Conservation (phyloP, 2,888 invertebrate species). For the Drosophila picticornis region DNA sequence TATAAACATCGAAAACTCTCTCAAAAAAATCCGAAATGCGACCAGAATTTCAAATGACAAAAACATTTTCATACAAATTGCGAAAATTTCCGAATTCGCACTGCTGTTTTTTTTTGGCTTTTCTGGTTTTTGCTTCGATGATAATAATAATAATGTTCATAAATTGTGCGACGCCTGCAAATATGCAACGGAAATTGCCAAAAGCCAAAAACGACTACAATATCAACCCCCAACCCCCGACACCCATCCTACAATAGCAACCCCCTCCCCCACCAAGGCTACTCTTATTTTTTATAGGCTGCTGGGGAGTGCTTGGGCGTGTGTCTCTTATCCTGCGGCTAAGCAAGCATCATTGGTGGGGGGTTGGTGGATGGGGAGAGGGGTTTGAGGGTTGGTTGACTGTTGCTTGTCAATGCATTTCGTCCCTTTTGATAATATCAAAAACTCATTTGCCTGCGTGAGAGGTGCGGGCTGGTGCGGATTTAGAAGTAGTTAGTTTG, state of each 20-base stretch:
- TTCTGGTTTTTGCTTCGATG: constrained; percentile 26
- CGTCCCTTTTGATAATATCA: constrained; percentile 69
- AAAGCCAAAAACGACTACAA: constrained; percentile 69
- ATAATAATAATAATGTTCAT: constrained; percentile 62
- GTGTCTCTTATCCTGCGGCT: constrained; percentile 48
- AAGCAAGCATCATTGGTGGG: background rate
- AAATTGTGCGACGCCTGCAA: constrained; percentile 71
- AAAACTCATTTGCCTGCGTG: constrained; percentile 72
- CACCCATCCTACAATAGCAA: constrained; percentile 13
- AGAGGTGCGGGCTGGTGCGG: constrained; percentile 13
- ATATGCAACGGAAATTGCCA: constrained; percentile 76
- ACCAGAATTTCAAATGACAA: constrained; percentile 74
- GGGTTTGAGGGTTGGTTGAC: background rate
- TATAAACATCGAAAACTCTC: constrained; percentile 68
- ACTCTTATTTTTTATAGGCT: constrained; percentile 56
- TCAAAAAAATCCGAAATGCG: constrained; percentile 51
- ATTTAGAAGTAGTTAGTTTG: constrained; percentile 62
- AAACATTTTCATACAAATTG: constrained; percentile 75
- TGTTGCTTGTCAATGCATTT: constrained; percentile 74
- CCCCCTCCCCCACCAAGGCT: constrained; percentile 15
- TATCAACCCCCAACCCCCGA: constrained; percentile 26
- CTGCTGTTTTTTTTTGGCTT: constrained; percentile 50
- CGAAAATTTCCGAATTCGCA: constrained; percentile 40
- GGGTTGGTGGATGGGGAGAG: background rate
- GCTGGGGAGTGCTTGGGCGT: constrained; percentile 61